These are phyloP conservation scores for Oplegnathus fasciatus DNA, from an alignment of 2,113 vertebrate species.

Conservation along the genomic window DNA sequence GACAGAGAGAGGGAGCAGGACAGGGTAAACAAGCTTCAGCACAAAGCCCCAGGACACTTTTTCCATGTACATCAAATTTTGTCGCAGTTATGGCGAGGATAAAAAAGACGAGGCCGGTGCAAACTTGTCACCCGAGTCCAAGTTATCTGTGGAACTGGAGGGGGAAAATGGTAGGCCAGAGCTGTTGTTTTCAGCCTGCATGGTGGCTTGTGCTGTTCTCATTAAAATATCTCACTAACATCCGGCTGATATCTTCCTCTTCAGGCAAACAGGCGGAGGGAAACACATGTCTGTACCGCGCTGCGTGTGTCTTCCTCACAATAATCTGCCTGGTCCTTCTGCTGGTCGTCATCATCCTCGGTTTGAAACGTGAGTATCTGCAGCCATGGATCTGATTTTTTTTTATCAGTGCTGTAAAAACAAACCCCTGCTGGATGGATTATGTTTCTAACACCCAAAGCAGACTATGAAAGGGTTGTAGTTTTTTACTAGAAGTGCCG, in stretches of 20 bases:
- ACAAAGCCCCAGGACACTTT: conserved; percentile 3
- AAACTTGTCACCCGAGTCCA: conserved; percentile 21
- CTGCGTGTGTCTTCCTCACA: conserved; percentile 59
- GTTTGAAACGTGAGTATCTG: conserved; percentile 75
- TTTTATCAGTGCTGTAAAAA: neutral
- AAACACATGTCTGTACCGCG: conserved; percentile 54
- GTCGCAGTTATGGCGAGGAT: conserved; percentile 52
- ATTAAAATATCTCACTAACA: neutral
- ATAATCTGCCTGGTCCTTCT: conserved; percentile 70
- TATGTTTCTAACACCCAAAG: neutral
- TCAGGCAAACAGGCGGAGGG: conserved; percentile 35
- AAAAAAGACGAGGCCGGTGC: conserved; percentile 45
- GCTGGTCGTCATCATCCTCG: conserved; percentile 60
- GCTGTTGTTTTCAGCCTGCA: neutral
- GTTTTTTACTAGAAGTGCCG: neutral
- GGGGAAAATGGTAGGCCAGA: conserved; percentile 51
- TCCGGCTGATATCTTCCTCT: conserved; percentile 11
- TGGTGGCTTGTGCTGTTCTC: conserved; percentile 1
- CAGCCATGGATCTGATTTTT: conserved; percentile 25
- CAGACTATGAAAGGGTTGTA: neutral
- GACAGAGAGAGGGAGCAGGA: conserved; percentile 25
- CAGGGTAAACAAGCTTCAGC: conserved; percentile 13
- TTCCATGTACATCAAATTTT: conserved; percentile 81
- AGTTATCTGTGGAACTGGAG: conserved; percentile 62
- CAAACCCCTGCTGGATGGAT: neutral